These are phyloP conservation scores for Ephydatia muelleri DNA, from an alignment of 37 sponge, comb jelly and placozoan species.

Conservation along the genomic window DNA sequence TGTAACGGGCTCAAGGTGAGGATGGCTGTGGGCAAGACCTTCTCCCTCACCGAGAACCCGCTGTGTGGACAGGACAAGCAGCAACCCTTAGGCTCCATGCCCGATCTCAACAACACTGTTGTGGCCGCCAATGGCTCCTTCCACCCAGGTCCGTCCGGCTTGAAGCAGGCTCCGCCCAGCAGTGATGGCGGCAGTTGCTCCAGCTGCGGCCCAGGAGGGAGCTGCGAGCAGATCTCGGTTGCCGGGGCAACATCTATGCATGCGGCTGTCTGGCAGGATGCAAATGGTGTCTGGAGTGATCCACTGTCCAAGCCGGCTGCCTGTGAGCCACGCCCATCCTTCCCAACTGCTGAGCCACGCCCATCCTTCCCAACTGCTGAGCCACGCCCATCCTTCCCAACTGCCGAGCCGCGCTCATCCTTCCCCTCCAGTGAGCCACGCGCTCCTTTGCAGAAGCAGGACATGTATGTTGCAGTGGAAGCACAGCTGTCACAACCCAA, in stretches of 20 bases:
- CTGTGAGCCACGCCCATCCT: neutral
- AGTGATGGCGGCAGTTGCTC: slow-evolving; percentile 10
- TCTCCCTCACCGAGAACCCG: slow-evolving; percentile 16
- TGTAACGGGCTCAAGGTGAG: slow-evolving; percentile 26
- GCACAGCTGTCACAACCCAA: neutral
- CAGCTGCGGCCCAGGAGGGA: neutral
- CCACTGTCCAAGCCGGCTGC: neutral
- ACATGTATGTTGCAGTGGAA: neutral
- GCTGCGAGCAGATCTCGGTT: neutral
- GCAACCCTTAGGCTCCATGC: slow-evolving; percentile 18
- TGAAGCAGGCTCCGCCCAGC: slow-evolving; percentile 9
- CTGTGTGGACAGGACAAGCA: neutral
- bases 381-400: neutral
- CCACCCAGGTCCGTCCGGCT: neutral
- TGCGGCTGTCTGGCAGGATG: neutral
- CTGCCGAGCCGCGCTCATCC: neutral
- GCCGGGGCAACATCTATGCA: neutral
- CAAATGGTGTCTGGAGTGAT: too few species aligned
- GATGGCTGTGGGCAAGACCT: slow-evolving; percentile 27
- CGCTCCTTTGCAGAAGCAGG: neutral
- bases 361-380: neutral
- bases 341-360: neutral
- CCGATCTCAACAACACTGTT: slow-evolving; percentile 31
- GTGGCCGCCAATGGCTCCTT: slow-evolving; percentile 20
- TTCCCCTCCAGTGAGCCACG: too few species aligned